Evolutionary conservation across 2,888 invertebrate genomes (phyloP).

Genomic region (Sipha maydis): DNA sequence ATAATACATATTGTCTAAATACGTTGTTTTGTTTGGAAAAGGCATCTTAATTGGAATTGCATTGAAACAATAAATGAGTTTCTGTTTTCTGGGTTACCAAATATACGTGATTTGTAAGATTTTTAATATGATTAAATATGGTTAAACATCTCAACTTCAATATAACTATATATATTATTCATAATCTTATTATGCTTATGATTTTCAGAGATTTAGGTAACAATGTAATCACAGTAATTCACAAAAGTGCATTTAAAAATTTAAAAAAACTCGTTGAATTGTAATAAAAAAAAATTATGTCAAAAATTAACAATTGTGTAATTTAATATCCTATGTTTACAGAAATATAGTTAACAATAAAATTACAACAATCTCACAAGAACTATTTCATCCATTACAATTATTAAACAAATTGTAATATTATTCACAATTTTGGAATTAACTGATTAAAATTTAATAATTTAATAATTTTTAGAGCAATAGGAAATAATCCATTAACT

Average conservation of each 20-base stretch:
- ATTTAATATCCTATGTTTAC: background rate
- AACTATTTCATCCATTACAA: constrained; percentile 22
- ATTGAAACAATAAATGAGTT: constrained; percentile 63
- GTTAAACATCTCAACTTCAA: background rate
- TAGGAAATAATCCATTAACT: constrained; percentile 68
- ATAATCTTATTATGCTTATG: background rate
- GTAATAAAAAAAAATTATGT: constrained; percentile 67
- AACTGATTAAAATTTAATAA: background rate
- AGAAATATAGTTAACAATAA: constrained; percentile 38
- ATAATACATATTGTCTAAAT: background rate
- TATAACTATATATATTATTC: background rate
- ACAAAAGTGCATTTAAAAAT: constrained; percentile 69
- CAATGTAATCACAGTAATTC: constrained; percentile 69
- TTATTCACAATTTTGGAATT: background rate
- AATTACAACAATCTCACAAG: constrained; percentile 2
- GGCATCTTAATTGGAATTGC: constrained; percentile 63
- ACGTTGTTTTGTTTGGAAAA: constrained; percentile 39
- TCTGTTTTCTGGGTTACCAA: constrained; percentile 60
- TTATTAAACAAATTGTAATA: constrained; percentile 33
- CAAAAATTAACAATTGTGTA: background rate
- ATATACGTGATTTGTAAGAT: constrained; percentile 63
- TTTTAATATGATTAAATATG: background rate
- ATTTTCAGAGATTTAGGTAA: constrained; percentile 53
- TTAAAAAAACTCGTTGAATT: constrained; percentile 69
- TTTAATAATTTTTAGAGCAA: constrained; percentile 66